A percentile compares a stretch with the other conserved stretches of the same genome.
These are phyloP conservation scores for Pandion haliaetus DNA, from an alignment of 2,113 vertebrate genomes.

Conservation along the genomic window DNA sequence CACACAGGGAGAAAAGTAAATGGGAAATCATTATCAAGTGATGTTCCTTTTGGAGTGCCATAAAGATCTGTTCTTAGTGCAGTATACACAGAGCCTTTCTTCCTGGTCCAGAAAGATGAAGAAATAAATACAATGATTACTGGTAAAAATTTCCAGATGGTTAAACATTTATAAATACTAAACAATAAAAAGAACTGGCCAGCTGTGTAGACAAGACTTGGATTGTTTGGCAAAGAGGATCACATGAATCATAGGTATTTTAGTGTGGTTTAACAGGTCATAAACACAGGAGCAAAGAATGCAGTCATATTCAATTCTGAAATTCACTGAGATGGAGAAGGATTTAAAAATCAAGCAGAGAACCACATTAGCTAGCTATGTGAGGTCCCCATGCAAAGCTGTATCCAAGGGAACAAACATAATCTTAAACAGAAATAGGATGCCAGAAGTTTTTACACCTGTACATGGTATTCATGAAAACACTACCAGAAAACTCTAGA, in stretches of 20 bases:
- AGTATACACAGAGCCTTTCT: background rate
- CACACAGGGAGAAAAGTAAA: background rate
- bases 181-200: background rate
- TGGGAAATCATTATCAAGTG: fast-evolving
- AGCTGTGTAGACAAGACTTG: background rate
- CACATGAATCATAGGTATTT: background rate
- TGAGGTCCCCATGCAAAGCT: background rate
- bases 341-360: background rate
- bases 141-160: background rate
- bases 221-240: background rate
- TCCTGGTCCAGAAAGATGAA: background rate
- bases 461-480: background rate
- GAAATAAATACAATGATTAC: background rate
- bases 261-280: background rate
- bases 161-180: background rate
- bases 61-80: background rate
- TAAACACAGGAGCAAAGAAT: background rate
- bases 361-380: background rate
- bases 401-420: background rate
- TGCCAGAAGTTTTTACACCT: background rate
- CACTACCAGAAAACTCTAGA: background rate
- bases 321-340: background rate
- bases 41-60: background rate
- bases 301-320: background rate
- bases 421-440: background rate